Evolutionary conservation across 1,140 invertebrate species (phyloP).

Genomic region (Drosophila erecta): DNA sequence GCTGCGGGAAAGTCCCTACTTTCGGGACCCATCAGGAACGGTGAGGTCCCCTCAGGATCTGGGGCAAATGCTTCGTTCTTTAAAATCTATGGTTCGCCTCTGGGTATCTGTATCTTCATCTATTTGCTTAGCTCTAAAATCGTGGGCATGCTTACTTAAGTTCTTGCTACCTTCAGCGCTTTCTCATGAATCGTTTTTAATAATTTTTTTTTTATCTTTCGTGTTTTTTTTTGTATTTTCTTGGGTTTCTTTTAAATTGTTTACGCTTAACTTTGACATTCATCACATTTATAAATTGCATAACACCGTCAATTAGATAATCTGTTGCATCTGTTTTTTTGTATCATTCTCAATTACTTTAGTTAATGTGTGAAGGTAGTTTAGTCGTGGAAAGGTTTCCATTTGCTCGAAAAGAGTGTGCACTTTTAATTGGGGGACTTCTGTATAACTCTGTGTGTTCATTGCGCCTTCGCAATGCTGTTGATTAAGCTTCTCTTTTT

Average conservation of each 20-base stretch:
- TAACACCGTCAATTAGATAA: constrained; percentile 80
- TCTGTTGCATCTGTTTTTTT: constrained; percentile 36
- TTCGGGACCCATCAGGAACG: not conserved
- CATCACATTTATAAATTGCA: constrained; percentile 83
- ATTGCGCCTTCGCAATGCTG: constrained; percentile 24
- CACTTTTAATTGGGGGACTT: constrained; percentile 37
- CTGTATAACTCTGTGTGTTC: constrained; percentile 32
- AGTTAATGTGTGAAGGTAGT: constrained; percentile 80
- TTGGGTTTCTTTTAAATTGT: constrained; percentile 26
- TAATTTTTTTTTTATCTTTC: constrained; percentile 23
- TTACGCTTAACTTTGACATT: constrained; percentile 80
- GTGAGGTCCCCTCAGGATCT: not conserved
- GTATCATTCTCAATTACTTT: constrained; percentile 28
- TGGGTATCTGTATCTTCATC: constrained; percentile 33
- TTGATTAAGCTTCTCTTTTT: constrained; percentile 36
- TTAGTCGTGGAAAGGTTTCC: constrained; percentile 77
- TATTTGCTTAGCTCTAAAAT: constrained; percentile 77
- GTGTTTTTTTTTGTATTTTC: constrained; percentile 10
- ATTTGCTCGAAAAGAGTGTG: constrained; percentile 78
- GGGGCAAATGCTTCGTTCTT: constrained; percentile 46
- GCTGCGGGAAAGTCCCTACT: constrained; percentile 43
- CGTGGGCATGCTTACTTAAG: constrained; percentile 76
- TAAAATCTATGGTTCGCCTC: constrained; percentile 71
- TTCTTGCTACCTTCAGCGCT: constrained; percentile 74
- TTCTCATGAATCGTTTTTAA: constrained; percentile 52